phyloP scores from a whole-genome alignment of 2,888 invertebrate genomes.

The Drosophila setosimentum region DNA sequence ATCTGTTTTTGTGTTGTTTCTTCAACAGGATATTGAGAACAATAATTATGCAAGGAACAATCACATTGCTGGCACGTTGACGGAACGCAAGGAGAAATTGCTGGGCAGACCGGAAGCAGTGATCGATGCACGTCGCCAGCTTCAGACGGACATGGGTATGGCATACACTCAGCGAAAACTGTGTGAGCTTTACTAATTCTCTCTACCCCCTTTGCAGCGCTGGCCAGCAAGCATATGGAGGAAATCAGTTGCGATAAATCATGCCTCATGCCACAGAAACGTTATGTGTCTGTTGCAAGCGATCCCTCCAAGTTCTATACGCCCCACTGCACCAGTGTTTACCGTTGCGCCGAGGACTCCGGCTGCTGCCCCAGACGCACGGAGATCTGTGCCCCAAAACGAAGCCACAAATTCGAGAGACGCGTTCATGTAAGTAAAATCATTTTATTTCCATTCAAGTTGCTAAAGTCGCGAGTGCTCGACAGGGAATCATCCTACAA shows the following conservation, averaged over 20 bases:
- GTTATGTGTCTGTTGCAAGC: slow-evolving; percentile 90
- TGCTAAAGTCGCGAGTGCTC: neutral
- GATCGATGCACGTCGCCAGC: slow-evolving; percentile 74
- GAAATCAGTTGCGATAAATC: slow-evolving; percentile 77
- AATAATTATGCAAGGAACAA: slow-evolving; percentile 77
- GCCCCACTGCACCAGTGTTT: slow-evolving; percentile 94
- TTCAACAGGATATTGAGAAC: slow-evolving; percentile 73
- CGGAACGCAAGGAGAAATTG: slow-evolving; percentile 80
- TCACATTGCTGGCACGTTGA: slow-evolving; percentile 80
- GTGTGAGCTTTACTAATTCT: neutral
- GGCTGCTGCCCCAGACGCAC: slow-evolving; percentile 92
- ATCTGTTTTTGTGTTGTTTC: slow-evolving; percentile 3
- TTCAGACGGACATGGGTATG: slow-evolving; percentile 54
- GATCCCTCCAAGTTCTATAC: slow-evolving; percentile 89
- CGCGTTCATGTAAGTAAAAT: slow-evolving; percentile 95
- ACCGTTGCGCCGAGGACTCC: slow-evolving; percentile 94
- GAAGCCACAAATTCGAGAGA: slow-evolving; percentile 89
- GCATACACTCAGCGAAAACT: neutral
- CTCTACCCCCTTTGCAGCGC: slow-evolving; percentile 65
- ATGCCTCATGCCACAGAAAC: slow-evolving; percentile 88
- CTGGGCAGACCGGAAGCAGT: slow-evolving; percentile 81
- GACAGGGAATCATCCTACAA: no score
- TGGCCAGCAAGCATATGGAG: slow-evolving; percentile 81
- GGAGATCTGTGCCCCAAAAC: slow-evolving; percentile 92
- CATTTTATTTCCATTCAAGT: no score